Percentiles rank a stretch among this genome's conserved stretches.
These are phyloP conservation scores for Drosophila ercepeae DNA, from an alignment of 1,140 invertebrate species.

Conservation along the genomic window DNA sequence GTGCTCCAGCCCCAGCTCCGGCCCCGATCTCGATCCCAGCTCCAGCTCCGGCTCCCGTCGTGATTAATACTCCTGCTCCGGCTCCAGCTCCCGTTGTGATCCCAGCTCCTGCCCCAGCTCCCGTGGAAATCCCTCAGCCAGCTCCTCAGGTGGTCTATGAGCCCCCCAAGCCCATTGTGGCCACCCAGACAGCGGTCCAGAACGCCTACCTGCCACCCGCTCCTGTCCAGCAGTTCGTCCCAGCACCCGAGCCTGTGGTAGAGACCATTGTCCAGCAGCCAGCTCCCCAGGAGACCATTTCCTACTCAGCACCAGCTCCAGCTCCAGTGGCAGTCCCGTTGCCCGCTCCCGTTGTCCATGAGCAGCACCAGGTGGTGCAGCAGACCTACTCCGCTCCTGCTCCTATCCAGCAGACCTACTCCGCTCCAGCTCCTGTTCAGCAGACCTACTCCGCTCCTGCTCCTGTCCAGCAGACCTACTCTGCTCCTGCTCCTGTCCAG, in stretches of 20 bases:
- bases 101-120: conserved; percentile 7
- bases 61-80: conserved; percentile 1
- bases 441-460: conserved; percentile 27
- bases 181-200: conserved; percentile 38
- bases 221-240: conserved; percentile 45
- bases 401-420: not conserved
- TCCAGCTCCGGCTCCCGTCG: conserved; percentile 7
- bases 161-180: conserved; percentile 36
- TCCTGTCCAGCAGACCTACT: not conserved
- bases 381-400: conserved; percentile 3
- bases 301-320: conserved; percentile 8
- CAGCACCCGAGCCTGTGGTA: conserved; percentile 27
- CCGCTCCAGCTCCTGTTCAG: conserved; percentile 14
- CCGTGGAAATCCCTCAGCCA: not conserved
- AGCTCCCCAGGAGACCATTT: not conserved
- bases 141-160: conserved; percentile 52
- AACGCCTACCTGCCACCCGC: conserved; percentile 52
- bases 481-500: conserved; percentile 33
- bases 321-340: conserved; percentile 11
- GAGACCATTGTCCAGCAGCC: conserved; percentile 23
- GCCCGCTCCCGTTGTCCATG: conserved; percentile 1
- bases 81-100: not conserved
- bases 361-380: not conserved
- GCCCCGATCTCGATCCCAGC: conserved; percentile 3
- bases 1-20: conserved; percentile 3